These are phyloP conservation scores for Pluvianellus socialis DNA, from an alignment of 2,113 vertebrate genomes.

Conservation along the genomic window DNA sequence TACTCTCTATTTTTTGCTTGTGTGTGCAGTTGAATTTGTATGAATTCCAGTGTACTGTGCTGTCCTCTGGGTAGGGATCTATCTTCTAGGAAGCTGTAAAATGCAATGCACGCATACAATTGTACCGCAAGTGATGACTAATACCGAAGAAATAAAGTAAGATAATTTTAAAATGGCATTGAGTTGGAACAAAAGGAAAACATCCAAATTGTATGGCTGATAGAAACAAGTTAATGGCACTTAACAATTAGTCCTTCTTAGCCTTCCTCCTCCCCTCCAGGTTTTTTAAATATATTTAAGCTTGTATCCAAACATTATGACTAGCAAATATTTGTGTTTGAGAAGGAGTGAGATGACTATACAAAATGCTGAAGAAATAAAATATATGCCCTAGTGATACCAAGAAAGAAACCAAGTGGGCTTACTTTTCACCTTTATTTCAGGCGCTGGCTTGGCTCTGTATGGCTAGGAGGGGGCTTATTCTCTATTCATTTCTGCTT, in stretches of 20 bases:
- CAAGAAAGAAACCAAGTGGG: not conserved
- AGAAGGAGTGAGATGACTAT: not conserved
- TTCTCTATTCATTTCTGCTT: not conserved
- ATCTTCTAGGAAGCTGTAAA: not conserved
- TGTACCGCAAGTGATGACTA: not conserved
- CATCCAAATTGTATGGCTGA: not conserved
- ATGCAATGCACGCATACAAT: not conserved
- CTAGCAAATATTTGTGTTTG: not conserved
- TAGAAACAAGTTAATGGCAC: not conserved
- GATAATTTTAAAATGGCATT: not conserved
- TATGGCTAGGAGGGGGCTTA: not conserved
- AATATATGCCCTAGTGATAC: accelerated
- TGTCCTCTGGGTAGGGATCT: not conserved
- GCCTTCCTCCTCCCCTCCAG: not conserved
- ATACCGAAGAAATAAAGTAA: not conserved
- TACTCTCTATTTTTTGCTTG: not conserved
- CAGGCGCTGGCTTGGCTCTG: not conserved
- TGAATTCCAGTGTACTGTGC: not conserved
- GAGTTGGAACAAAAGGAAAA: not conserved
- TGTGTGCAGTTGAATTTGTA: not conserved
- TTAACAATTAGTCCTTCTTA: not conserved
- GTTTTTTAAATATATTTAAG: not conserved
- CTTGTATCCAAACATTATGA: not conserved
- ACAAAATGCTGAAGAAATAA: not conserved
- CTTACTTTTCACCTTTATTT: not conserved